Evolutionary conservation across 2,797 vertebrate genomes (phyloP), one percentile per base, ranked within the genome.

Genomic region (Microhierax caerulescens): DNA sequence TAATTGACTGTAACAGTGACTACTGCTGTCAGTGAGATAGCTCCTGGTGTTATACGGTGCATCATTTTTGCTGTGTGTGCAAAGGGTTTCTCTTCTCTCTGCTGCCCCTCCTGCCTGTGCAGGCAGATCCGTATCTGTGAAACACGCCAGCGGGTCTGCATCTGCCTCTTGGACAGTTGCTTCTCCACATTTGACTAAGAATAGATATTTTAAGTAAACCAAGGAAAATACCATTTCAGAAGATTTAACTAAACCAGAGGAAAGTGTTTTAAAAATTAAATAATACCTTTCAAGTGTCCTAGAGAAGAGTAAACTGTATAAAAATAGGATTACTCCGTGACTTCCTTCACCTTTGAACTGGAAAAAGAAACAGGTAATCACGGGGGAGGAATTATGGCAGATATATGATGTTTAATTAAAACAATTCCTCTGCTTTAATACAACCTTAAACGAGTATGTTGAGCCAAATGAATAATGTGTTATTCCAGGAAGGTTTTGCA

Each of bases 251-350:
- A 36, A 30, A 17, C 27, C 23, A 36, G 25, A 53, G 30, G 12
- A 78, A 61, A 41, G 5, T 8, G 7, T 37, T 60, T 19, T n/a
- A 77, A 53, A 73, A 72, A 37, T 2, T 3, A 51, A 13, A 6
- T 30, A 63, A 60, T 98, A 99, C 99, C 99, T 99, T 95, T 98
- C 95, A 43, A 99, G 95, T 5, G 98, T 99, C 65, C 99, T 98
- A 50, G 99, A 99, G 96, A 99, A 98, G 95, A 99, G 96, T 34
- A 99, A 98, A 91, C 99, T 99, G 93, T 98, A 99, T 13, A 99
- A 98, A 96, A 99, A 99, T 2, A 99, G 97, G 96, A 99, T 98
- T 90, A 99, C 97, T 28, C 99, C 99, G 3, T 98, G 98, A 85
- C 98, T 98, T 47, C 98, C 98, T 94, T 99, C 98, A 2, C 96